Evolutionary conservation across 64 coral and sea anemone genomes (phyloP).

Genomic region (Actinia tenebrosa): DNA sequence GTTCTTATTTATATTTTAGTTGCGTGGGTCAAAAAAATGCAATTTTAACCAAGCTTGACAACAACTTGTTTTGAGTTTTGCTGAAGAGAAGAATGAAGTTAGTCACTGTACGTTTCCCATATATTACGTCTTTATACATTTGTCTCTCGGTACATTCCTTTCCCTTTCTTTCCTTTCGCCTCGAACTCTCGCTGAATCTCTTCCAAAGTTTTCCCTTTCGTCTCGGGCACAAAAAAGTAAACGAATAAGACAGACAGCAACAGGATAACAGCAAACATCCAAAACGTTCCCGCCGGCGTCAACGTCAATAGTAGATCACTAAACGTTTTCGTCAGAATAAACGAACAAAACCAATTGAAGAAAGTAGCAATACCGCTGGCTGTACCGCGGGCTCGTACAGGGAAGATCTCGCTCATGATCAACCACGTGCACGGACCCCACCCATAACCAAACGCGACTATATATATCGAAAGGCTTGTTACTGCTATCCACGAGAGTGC

Average conservation of each 20-base stretch:
- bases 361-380: constrained; percentile 74
- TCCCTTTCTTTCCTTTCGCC: constrained; percentile 5
- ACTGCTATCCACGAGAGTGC: constrained; percentile 57
- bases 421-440: constrained; percentile 95
- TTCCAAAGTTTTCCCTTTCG: constrained; percentile 80
- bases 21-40: too few relatives aligned
- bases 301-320: constrained; percentile 26
- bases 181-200: constrained; percentile 84
- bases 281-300: constrained; percentile 64
- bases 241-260: constrained; percentile 60
- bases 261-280: constrained; percentile 67
- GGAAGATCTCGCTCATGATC: constrained; percentile 97
- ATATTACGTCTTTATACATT: background rate
- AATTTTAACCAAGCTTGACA: too few relatives aligned
- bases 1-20: too few relatives aligned
- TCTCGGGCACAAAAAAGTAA: constrained; percentile 70
- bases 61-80: too few relatives aligned
- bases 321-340: constrained; percentile 59
- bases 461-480: constrained; percentile 67
- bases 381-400: constrained; percentile 59
- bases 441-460: constrained; percentile 69
- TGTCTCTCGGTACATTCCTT: background rate
- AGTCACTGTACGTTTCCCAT: too few relatives aligned
- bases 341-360: constrained; percentile 88
- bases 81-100: too few relatives aligned